These are phyloP conservation scores for Drosophila pallidifrons DNA, from an alignment of 1,140 invertebrate genomes.

Conservation along the genomic window DNA sequence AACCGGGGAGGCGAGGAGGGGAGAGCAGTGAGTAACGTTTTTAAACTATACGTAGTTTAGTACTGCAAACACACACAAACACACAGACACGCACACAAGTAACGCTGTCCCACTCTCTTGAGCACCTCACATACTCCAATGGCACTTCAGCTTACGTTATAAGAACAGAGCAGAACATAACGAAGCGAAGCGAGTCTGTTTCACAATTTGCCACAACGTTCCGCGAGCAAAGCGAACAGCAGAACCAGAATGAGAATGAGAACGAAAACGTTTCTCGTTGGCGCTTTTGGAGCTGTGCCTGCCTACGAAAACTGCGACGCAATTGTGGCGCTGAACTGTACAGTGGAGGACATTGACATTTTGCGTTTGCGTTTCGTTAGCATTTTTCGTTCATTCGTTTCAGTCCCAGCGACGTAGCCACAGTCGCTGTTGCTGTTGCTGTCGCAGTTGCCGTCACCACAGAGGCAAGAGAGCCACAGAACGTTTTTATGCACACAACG, in stretches of 20 bases:
- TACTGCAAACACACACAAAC: constrained; percentile 20
- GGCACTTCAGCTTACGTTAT: constrained; percentile 56
- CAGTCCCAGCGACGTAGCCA: constrained; percentile 7
- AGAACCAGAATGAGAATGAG: constrained; percentile 14
- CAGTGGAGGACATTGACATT: constrained; percentile 85
- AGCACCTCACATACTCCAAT: constrained; percentile 26
- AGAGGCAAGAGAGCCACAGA: constrained; percentile 1
- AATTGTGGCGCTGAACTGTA: constrained; percentile 81
- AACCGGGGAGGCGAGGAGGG: not conserved
- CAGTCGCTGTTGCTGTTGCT: too few relatives aligned
- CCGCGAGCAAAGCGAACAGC: constrained; percentile 25
- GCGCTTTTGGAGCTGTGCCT: constrained; percentile 51
- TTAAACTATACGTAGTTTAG: constrained; percentile 37
- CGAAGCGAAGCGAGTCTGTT: constrained; percentile 38
- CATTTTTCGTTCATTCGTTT: constrained; percentile 73
- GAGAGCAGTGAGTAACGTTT: constrained; percentile 29
- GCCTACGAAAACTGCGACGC: constrained; percentile 79
- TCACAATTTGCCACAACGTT: constrained; percentile 59
- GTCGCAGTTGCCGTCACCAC: too few relatives aligned
- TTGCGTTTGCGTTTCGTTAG: constrained; percentile 84
- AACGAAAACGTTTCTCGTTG: constrained; percentile 46
- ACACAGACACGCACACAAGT: not conserved
- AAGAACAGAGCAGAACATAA: constrained; percentile 8
- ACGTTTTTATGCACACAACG: constrained; percentile 19
- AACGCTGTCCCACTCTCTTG: constrained; percentile 1